phyloP scores from a whole-genome alignment of 2,113 vertebrate species.

The Chamaea fasciata region DNA sequence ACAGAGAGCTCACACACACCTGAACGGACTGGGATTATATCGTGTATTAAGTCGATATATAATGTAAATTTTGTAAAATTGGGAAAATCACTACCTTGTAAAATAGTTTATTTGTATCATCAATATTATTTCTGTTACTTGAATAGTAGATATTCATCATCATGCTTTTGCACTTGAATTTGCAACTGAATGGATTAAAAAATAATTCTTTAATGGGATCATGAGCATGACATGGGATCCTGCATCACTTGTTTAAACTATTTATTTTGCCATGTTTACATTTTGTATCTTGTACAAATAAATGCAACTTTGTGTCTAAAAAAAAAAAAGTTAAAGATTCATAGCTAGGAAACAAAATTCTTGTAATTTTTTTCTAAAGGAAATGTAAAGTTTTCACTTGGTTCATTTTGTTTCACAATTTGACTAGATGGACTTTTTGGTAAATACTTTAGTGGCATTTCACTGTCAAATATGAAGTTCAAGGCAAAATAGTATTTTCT shows the following conservation, averaged over 20 bases:
- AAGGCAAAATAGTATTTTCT: constrained; percentile 89
- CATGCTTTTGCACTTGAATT: constrained; percentile 96
- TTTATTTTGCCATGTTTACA: constrained; percentile 99
- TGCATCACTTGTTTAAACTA: constrained; percentile 93
- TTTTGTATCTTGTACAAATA: constrained; percentile 96
- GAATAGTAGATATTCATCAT: constrained; percentile 94
- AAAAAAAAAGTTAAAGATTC: constrained; percentile 81
- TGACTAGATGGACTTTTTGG: constrained; percentile 86
- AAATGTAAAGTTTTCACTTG: constrained; percentile 85
- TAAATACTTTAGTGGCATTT: constrained; percentile 87
- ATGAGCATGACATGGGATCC: constrained; percentile 91
- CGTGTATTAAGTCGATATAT: constrained; percentile 81
- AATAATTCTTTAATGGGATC: constrained; percentile 90
- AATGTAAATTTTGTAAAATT: constrained; percentile 96
- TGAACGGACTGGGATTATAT: constrained; percentile 77
- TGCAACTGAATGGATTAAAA: constrained; percentile 88
- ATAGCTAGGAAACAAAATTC: constrained; percentile 86
- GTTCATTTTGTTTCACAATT: constrained; percentile 89
- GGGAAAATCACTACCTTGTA: constrained; percentile 96
- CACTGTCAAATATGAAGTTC: constrained; percentile 86
- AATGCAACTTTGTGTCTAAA: constrained; percentile 92
- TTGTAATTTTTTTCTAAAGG: constrained; percentile 86
- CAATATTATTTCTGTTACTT: constrained; percentile 96
- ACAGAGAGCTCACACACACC: constrained; percentile 71
- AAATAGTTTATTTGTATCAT: constrained; percentile 97